Percentiles rank a stretch among this genome's conserved stretches.
phyloP scores from a whole-genome alignment of 64 coral and sea anemone species.

The Platygyra sinensis region DNA sequence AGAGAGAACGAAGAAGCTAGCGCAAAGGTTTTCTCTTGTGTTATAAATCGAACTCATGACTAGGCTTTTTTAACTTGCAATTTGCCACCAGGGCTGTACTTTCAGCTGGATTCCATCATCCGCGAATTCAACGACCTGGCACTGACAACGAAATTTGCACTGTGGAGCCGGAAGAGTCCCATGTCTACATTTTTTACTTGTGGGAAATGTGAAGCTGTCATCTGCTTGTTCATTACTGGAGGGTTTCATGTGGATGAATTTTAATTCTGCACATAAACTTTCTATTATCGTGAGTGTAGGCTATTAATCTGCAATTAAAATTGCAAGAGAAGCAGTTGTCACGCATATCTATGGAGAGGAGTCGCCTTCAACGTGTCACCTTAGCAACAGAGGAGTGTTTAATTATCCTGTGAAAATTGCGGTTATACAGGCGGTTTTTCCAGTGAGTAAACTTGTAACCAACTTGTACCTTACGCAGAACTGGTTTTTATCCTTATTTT shows the following conservation, averaged over 20 bases:
- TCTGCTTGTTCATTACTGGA: constrained; percentile 92
- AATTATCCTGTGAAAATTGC: too few relatives aligned
- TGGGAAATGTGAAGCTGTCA: constrained; percentile 77
- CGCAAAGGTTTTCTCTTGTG: too few relatives aligned
- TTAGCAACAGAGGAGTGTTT: too few relatives aligned
- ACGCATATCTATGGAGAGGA: not conserved
- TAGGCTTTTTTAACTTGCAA: not conserved
- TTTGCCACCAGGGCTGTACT: constrained; percentile 60
- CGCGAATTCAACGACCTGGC: constrained; percentile 81
- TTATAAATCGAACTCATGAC: too few relatives aligned
- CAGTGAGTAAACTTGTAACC: too few relatives aligned
- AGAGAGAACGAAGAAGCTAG: too few relatives aligned
- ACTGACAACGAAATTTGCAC: constrained; percentile 71
- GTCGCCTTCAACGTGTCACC: too few relatives aligned
- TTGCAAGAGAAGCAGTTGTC: too few relatives aligned
- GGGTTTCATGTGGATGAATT: constrained; percentile 87
- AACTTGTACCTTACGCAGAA: too few relatives aligned
- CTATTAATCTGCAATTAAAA: too few relatives aligned
- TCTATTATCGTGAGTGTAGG: constrained; percentile 72
- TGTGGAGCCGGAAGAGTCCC: constrained; percentile 81
- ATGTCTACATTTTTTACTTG: constrained; percentile 83
- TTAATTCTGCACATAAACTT: constrained; percentile 77
- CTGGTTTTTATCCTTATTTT: too few relatives aligned
- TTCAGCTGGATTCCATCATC: constrained; percentile 81
- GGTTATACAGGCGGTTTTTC: too few relatives aligned